phyloP scores from a whole-genome alignment of 2,888 invertebrate genomes.

The Synanthedon andrenaeformis region DNA sequence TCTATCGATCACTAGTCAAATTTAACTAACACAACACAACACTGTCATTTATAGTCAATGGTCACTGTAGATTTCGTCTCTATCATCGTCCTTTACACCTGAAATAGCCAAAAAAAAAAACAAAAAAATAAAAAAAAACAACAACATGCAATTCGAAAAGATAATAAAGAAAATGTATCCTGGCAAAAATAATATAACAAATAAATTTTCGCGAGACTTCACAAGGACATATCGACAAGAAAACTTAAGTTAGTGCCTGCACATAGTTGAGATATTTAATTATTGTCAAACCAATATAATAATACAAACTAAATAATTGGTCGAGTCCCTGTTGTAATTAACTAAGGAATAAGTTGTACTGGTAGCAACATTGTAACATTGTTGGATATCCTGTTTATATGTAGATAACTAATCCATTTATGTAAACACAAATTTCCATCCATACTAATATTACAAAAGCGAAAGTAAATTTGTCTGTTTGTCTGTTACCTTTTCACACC shows the following conservation, averaged over 20 bases:
- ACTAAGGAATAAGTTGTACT: no score
- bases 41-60: slow-evolving; percentile 46
- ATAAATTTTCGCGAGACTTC: not conserved
- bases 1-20: slow-evolving; percentile 36
- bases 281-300: no score
- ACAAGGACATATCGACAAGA: not conserved
- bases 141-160: slow-evolving; percentile 6
- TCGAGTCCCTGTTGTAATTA: no score
- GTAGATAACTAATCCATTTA: no score
- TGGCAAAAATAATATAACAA: not conserved
- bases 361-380: no score
- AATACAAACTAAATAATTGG: no score
- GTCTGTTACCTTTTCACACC: no score
- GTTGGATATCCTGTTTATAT: no score
- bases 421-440: no score
- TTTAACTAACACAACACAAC: slow-evolving; percentile 28
- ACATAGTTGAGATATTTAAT: no score
- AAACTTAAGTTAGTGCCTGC: not conserved
- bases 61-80: slow-evolving; percentile 55
- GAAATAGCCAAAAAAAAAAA: slow-evolving; percentile 48
- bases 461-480: no score
- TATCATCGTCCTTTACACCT: slow-evolving; percentile 64
- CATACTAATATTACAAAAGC: no score
- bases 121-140: slow-evolving; percentile 18
- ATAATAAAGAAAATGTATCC: slow-evolving; percentile 7